These are phyloP conservation scores for Coregonus ussuriensis DNA, from an alignment of 2,797 vertebrate species.

Conservation along the genomic window DNA sequence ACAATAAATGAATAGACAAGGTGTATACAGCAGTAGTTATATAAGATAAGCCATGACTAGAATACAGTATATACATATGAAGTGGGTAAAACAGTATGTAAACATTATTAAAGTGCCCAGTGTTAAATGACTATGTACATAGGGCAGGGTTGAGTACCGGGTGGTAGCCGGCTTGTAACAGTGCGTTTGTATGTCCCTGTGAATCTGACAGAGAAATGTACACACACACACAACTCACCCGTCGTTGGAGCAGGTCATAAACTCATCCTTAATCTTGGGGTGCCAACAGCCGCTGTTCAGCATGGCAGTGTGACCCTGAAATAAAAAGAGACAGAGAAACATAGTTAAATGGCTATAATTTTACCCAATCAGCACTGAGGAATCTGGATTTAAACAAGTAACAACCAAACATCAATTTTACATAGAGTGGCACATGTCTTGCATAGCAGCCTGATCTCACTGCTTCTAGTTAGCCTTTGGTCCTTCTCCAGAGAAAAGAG, in stretches of 20 bases:
- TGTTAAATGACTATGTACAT: too few species aligned
- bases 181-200: too few species aligned
- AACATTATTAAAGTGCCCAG: too few species aligned
- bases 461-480: neutral
- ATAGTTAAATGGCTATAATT: neutral
- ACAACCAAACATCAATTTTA: neutral
- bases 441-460: neutral
- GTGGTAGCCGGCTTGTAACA: too few species aligned
- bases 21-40: too few species aligned
- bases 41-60: too few species aligned
- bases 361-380: neutral
- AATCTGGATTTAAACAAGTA: neutral
- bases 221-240: slow-evolving; percentile 80
- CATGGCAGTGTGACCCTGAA: slow-evolving; percentile 98
- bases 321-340: slow-evolving; percentile 34
- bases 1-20: too few species aligned
- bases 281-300: slow-evolving; percentile 96
- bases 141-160: too few species aligned
- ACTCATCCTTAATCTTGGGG: slow-evolving; percentile 97
- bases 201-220: neutral
- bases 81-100: too few species aligned
- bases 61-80: too few species aligned
- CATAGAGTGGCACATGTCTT: neutral
- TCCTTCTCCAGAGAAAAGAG: neutral
- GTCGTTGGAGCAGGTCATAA: slow-evolving; percentile 98